These are phyloP conservation scores for Pteropus rufus DNA, from an alignment of 2,797 vertebrate species.

Conservation along the genomic window DNA sequence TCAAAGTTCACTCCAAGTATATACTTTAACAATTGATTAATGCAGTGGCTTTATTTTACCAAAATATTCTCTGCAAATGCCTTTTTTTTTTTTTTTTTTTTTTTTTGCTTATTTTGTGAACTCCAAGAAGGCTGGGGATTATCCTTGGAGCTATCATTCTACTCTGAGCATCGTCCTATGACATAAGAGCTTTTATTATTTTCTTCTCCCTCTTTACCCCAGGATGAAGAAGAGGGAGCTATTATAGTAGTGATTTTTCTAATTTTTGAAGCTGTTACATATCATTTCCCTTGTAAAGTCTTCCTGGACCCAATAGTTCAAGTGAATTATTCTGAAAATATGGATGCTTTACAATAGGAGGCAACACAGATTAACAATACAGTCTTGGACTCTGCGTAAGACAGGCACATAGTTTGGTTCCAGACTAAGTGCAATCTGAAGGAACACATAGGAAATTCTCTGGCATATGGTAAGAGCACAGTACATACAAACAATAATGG, in stretches of 20 bases:
- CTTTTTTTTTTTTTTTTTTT: not conserved
- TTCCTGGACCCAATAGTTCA: not conserved
- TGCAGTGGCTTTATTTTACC: not conserved
- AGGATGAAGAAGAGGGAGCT: rapidly evolving
- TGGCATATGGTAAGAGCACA: not conserved
- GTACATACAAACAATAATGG: not conserved
- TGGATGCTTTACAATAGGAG: not conserved
- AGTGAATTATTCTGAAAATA: not conserved
- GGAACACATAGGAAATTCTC: not conserved
- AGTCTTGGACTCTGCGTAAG: not conserved
- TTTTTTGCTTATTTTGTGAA: not conserved
- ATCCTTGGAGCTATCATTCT: not conserved
- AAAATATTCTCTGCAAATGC: not conserved
- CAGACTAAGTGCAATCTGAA: not conserved
- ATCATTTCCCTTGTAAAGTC: not conserved
- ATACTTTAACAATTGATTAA: not conserved
- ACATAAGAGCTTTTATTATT: not conserved
- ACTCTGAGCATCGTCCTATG: not conserved
- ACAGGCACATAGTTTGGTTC: rapidly evolving
- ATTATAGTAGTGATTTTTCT: not conserved
- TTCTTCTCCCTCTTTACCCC: not conserved
- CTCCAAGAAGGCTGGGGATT: not conserved
- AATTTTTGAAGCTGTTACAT: not conserved
- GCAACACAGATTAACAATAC: not conserved
- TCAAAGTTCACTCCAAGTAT: not conserved